Conservation (phyloP, 2,113 vertebrate genomes). For the Oncorhynchus gorbuscha region DNA sequence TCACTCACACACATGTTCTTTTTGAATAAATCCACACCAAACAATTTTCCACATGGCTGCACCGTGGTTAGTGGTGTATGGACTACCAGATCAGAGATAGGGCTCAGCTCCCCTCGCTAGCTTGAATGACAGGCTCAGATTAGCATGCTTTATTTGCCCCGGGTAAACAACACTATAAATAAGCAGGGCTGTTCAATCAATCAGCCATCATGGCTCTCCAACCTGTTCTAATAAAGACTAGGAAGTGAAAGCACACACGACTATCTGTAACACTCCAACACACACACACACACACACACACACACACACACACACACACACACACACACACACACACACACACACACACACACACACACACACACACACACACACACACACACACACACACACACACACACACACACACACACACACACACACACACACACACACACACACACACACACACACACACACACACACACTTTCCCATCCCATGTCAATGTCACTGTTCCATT, state of each 20-base stretch:
- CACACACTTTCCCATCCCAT: not conserved
- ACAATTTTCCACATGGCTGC: slow-evolving; percentile 47
- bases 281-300: too few relatives aligned
- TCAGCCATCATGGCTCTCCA: slow-evolving; percentile 34
- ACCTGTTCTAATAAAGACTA: slow-evolving; percentile 30
- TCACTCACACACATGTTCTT: slow-evolving; percentile 4
- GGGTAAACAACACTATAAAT: slow-evolving; percentile 58
- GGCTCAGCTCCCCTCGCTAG: slow-evolving; percentile 14
- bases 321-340: too few relatives aligned
- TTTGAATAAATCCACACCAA: slow-evolving; percentile 42
- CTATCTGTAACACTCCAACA: not conserved
- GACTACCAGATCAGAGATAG: slow-evolving; percentile 33
- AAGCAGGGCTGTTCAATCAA: slow-evolving; percentile 47
- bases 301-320: too few relatives aligned
- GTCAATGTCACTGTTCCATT: slow-evolving; percentile 45
- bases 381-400: too few relatives aligned
- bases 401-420: too few relatives aligned
- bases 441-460: too few relatives aligned
- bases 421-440: too few relatives aligned
- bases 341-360: too few relatives aligned
- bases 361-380: too few relatives aligned
- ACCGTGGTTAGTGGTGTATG: slow-evolving; percentile 14
- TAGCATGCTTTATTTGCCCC: slow-evolving; percentile 59
- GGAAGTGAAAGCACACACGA: not conserved
- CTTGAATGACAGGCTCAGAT: slow-evolving; percentile 51